These are phyloP conservation scores for Phalacrocorax brasilianus DNA, from an alignment of 2,113 vertebrate species.

Conservation along the genomic window DNA sequence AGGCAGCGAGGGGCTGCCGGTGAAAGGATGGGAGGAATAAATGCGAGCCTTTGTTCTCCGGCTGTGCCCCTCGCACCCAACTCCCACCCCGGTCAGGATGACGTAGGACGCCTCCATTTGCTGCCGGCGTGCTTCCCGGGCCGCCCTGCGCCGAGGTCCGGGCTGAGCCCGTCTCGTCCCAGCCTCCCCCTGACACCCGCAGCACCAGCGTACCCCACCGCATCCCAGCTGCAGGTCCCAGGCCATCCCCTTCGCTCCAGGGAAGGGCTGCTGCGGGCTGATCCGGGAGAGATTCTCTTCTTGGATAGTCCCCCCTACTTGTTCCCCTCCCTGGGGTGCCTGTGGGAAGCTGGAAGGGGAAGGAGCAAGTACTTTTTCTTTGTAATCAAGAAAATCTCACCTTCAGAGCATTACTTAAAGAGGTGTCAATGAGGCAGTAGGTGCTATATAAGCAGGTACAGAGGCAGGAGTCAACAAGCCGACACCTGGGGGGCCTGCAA, in stretches of 20 bases:
- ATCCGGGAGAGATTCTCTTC: background rate
- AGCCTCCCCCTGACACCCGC: background rate
- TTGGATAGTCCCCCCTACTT: background rate
- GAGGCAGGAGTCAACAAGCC: conserved; percentile 12
- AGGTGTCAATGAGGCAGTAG: background rate
- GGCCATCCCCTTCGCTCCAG: accelerated
- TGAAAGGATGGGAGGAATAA: background rate
- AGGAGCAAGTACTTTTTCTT: background rate
- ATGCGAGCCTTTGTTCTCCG: conserved; percentile 8
- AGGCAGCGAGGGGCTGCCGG: conserved; percentile 4
- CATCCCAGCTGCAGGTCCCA: background rate
- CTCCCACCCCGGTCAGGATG: background rate
- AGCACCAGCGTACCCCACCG: background rate
- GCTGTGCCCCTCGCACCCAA: background rate
- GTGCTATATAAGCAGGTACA: background rate
- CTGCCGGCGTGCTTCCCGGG: background rate
- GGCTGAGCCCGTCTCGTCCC: background rate
- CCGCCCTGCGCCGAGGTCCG: accelerated
- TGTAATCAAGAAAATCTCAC: conserved; percentile 6
- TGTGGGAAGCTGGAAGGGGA: background rate
- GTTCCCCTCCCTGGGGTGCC: background rate
- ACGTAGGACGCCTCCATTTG: background rate
- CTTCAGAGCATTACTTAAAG: background rate
- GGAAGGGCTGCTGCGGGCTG: background rate
- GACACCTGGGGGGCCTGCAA: background rate